These are phyloP conservation scores for Drosophila borborema DNA, from an alignment of 2,888 invertebrate genomes.

Conservation along the genomic window DNA sequence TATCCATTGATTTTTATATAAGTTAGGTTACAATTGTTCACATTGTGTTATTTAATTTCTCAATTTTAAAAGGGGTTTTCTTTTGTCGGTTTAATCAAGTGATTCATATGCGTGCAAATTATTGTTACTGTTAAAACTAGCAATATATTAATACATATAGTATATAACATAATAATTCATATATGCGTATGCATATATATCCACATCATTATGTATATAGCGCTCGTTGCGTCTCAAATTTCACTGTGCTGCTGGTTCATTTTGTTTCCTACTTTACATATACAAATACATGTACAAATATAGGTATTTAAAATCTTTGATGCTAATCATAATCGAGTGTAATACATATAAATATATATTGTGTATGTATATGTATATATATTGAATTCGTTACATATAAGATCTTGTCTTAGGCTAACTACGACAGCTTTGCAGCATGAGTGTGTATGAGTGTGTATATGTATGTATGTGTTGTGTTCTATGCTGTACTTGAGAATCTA, in stretches of 20 bases:
- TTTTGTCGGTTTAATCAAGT: slow-evolving; percentile 33
- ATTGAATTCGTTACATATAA: slow-evolving; percentile 8
- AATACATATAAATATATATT: slow-evolving; percentile 27
- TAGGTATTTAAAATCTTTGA: slow-evolving; percentile 58
- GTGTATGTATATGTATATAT: slow-evolving; percentile 23
- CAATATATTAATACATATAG: slow-evolving; percentile 33
- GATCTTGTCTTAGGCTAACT: slow-evolving; percentile 53
- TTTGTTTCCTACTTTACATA: slow-evolving; percentile 16
- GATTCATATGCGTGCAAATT: slow-evolving; percentile 56
- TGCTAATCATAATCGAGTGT: slow-evolving; percentile 48
- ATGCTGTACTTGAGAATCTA: slow-evolving; percentile 43
- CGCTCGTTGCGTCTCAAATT: slow-evolving; percentile 59
- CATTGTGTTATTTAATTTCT: slow-evolving; percentile 31
- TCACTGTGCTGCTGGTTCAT: slow-evolving; percentile 51
- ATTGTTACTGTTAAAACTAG: slow-evolving; percentile 65
- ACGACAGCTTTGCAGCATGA: slow-evolving; percentile 63
- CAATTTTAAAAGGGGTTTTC: slow-evolving; percentile 19
- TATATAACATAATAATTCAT: neutral
- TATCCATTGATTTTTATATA: slow-evolving; percentile 34
- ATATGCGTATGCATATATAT: slow-evolving; percentile 26
- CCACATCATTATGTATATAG: slow-evolving; percentile 50
- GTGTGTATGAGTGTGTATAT: slow-evolving; percentile 16
- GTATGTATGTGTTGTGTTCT: slow-evolving; percentile 15
- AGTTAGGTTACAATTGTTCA: slow-evolving; percentile 64
- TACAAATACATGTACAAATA: slow-evolving; percentile 38